Base-by-base conservation (phyloP, 2,888 invertebrate species). In the Drosophila antonietae region DNA sequence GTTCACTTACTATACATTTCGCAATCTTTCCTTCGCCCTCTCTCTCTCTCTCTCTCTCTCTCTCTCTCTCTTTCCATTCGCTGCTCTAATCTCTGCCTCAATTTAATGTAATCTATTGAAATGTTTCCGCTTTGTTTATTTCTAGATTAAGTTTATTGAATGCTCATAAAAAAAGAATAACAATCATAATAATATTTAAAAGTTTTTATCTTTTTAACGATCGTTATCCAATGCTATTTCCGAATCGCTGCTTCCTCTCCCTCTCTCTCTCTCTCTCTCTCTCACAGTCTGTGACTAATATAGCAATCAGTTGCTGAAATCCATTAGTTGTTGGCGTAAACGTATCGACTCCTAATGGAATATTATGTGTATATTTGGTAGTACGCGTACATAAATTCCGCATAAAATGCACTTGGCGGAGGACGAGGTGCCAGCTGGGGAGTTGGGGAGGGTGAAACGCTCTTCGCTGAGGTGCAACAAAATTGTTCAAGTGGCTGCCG, bases 401-500 rank as follows among this genome's bases (percentile, higher is more conserved):
- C 69, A 68, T 58, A 53, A 53, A 53, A 23, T 39, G 53, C 39
- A 28, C 1, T 23, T n/a, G 28, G 5, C 28, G 0, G 33, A 0
- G 10, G 15, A 9, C 9, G 14, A 0, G 12, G 20, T 0, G 0
- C 18, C 3, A n/a, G 35, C 2, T 2, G 52, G 5, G 0, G 23
- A 1, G 35, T 6, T 14, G 33, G n/a, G 20, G 20, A 2, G 20
- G 20, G 2, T 1, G 35, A 20, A 62, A 47, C 53, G 28, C 61
- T 62, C 61, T 62, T 65, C 67, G 71, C 47, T 55, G 67, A 75
- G 62, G 63, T 58, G 78, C 62, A 59, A 78, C 75, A 67, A 77
- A 77, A 65, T 78, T 64, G 57, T 65, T 78, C 31, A 71, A 78
- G 77, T 77, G 75, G 80, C 74, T 74, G 80, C 74, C 73, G 77